A percentile compares a stretch with the other conserved stretches of the same genome.
Conservation (phyloP, 2,797 vertebrate genomes). For the Sebastes nivosus region DNA sequence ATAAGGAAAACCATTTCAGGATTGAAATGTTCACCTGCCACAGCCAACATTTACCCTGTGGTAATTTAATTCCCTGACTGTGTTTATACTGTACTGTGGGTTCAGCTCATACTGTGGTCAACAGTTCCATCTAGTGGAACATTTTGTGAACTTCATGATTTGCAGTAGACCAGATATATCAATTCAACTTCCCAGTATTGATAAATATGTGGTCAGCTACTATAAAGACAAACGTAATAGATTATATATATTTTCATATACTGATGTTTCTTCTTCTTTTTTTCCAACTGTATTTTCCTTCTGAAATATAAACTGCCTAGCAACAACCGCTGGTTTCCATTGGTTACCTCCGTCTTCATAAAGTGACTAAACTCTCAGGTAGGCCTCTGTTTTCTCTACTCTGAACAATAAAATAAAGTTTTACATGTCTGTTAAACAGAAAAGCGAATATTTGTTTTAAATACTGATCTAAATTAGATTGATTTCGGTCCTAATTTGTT, state of each 20-base stretch:
- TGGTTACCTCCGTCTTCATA: background rate
- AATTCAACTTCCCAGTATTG: background rate
- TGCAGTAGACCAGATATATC: background rate
- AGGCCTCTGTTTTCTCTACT: background rate
- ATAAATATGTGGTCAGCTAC: background rate
- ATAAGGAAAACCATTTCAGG: too few relatives aligned
- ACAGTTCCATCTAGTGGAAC: conserved; percentile 43
- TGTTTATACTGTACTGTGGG: background rate
- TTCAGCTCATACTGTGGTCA: background rate
- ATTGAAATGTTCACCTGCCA: too few relatives aligned
- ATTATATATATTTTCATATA: too few relatives aligned
- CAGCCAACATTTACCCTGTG: too few relatives aligned
- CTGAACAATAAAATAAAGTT: background rate
- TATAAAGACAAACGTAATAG: background rate
- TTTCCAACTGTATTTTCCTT: too few relatives aligned
- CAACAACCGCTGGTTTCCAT: background rate
- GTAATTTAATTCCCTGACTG: too few relatives aligned
- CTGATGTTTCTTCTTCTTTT: background rate
- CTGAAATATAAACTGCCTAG: too few relatives aligned
- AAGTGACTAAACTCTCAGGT: background rate
- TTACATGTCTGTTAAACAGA: background rate
- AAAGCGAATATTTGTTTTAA: background rate
- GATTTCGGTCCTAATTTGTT: background rate
- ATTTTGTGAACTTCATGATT: background rate
- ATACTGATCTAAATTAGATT: background rate